Evolutionary conservation across 2,888 invertebrate genomes (phyloP), one percentile per base, ranked within the genome.

Genomic region (Tachina fera): DNA sequence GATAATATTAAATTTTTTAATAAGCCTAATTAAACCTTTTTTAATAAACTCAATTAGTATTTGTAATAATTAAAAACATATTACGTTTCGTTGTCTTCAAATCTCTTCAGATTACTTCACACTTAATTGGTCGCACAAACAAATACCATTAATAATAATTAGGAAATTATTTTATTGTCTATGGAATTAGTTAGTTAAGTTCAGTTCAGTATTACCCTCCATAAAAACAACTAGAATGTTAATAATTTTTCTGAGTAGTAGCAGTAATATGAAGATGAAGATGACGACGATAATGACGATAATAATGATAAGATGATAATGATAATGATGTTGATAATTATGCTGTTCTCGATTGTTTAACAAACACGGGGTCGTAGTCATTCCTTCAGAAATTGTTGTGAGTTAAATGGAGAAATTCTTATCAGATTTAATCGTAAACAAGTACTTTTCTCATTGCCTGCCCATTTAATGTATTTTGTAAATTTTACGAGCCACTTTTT

Each of bases 361-460:
- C 1, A 16, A 41, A 16, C 0, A 41, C 0, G n/a, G 8, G 41
- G 16, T 1, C 10, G 41, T 43, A 19, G 1, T 10, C 31, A 31
- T 31, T 31, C 31, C 11, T 8, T 63, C 5, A 53, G n/a, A 22
- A 65, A 72, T 65, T 60, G 58, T 45, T 58, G 43, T 5, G 63
- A 68, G 68, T 58, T 63, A 60, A 80, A 41, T 71, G 16, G 39
- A 53, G 16, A 75, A 71, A 78, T 75, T 85, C 56, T 67, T 71
- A 75, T 83, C 67, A 51, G 72, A 83, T 74, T 75, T 63, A 65
- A 47, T n/a, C 16, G n/a, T 43, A 68, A 19, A 22, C 31, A n/a
- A 56, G 9, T 49, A 41, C 19, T 39, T 45, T 58, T 67, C 53
- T 39, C 1, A 19, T 31, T 68, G 39, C 58, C 31, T 43, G 49